Evolutionary conservation across 1,140 invertebrate species (phyloP).

Genomic region (Danaus plexippus): DNA sequence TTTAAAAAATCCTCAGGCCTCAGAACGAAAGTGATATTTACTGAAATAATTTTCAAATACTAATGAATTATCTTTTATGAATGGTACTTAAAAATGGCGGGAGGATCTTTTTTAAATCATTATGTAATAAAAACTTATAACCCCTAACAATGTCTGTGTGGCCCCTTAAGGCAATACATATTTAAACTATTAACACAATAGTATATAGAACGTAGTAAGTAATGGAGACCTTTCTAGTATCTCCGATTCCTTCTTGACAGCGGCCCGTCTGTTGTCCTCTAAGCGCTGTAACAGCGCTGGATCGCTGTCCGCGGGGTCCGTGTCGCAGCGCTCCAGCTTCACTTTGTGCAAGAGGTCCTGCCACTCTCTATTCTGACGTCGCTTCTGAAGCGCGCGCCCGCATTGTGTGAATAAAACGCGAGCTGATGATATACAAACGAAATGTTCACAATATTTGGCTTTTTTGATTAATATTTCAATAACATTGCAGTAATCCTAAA

Average conservation of each 20-base stretch:
- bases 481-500: too few species aligned
- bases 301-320: constrained; percentile 44
- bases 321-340: constrained; percentile 19
- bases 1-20: too few species aligned
- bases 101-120: too few species aligned
- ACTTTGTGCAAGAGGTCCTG: constrained; percentile 28
- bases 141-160: too few species aligned
- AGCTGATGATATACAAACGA: constrained; percentile 27
- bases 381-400: constrained; percentile 43
- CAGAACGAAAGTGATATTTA: too few species aligned
- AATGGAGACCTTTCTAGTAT: constrained; percentile 33
- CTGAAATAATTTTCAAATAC: too few species aligned
- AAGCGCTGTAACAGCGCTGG: constrained; percentile 32
- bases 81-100: too few species aligned
- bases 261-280: constrained; percentile 32
- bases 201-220: too few species aligned
- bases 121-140: too few species aligned
- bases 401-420: constrained; percentile 40
- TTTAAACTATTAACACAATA: not conserved
- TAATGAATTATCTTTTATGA: too few species aligned
- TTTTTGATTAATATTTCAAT: too few species aligned
- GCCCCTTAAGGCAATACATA: too few species aligned
- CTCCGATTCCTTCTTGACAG: constrained; percentile 35
- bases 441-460: not conserved
- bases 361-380: constrained; percentile 45